Evolutionary conservation across 1,140 invertebrate species (phyloP).

Genomic region (Drosophila serrata): DNA sequence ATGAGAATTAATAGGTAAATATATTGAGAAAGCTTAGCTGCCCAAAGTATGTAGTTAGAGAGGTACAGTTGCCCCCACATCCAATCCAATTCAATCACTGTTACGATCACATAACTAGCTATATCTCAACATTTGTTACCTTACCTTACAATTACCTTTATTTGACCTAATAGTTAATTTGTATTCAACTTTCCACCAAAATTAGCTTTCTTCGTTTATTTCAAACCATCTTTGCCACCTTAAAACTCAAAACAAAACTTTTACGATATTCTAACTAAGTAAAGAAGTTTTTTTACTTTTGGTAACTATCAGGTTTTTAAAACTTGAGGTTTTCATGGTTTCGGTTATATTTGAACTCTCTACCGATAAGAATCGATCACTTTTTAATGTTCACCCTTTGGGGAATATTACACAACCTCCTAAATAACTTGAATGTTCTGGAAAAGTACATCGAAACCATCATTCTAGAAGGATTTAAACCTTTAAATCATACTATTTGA

Average conservation of each 20-base stretch:
- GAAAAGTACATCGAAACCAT: neutral
- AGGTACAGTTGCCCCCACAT: constrained; percentile 14
- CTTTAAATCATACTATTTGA: neutral
- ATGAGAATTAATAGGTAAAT: constrained; percentile 17
- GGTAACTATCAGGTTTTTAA: neutral
- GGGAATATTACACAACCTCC: neutral
- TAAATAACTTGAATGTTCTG: neutral
- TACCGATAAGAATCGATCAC: neutral
- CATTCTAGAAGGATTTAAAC: neutral
- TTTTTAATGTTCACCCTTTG: neutral
- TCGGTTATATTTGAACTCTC: neutral
- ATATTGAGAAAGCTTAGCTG: constrained; percentile 3
- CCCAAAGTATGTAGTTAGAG: constrained; percentile 12
- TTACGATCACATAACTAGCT: constrained; percentile 7
- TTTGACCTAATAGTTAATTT: neutral
- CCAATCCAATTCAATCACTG: neutral
- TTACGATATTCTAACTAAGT: neutral
- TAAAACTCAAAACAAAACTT: neutral
- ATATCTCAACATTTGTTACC: neutral
- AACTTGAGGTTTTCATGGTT: neutral
- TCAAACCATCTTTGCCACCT: neutral
- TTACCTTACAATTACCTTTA: neutral
- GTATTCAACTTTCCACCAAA: neutral
- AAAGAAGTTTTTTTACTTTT: neutral
- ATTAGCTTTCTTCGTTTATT: neutral